A percentile compares a stretch with the other conserved stretches of the same genome.
Evolutionary conservation across 1,140 invertebrate species (phyloP).

Genomic region (Drosophila bipectinata): DNA sequence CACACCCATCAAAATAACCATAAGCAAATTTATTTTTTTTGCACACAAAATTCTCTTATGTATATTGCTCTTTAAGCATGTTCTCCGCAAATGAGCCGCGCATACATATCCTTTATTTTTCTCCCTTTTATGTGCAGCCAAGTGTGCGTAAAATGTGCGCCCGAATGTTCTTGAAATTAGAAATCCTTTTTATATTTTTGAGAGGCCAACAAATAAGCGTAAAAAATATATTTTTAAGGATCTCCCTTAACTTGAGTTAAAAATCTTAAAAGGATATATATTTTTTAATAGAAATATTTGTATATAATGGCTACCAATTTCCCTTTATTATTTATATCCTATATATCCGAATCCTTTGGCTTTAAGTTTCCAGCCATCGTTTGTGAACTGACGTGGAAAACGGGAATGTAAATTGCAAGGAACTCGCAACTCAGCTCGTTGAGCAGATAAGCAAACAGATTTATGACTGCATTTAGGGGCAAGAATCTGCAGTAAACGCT

Average conservation of each 20-base stretch:
- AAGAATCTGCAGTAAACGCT: constrained; percentile 28
- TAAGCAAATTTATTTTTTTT: constrained; percentile 39
- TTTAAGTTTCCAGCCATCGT: constrained; percentile 29
- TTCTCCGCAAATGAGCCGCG: constrained; percentile 57
- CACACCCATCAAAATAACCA: constrained; percentile 70
- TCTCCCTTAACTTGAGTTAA: constrained; percentile 8
- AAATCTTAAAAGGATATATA: constrained; percentile 17
- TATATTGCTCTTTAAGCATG: constrained; percentile 30
- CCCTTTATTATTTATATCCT: not conserved
- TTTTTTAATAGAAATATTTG: not conserved
- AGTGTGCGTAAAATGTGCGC: constrained; percentile 61
- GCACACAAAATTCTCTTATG: constrained; percentile 5
- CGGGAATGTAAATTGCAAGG: constrained; percentile 51
- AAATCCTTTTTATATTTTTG: constrained; percentile 53
- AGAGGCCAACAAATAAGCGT: constrained; percentile 35
- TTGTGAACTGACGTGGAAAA: constrained; percentile 69
- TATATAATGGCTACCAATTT: not conserved
- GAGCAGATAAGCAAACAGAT: constrained; percentile 67
- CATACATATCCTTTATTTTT: constrained; percentile 19
- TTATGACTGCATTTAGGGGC: constrained; percentile 54
- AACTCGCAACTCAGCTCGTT: constrained; percentile 46
- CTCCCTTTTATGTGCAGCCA: constrained; percentile 62
- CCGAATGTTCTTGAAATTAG: constrained; percentile 71
- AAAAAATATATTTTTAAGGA: constrained; percentile 30
- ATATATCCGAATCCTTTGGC: not conserved